phyloP scores from a whole-genome alignment of 2,888 invertebrate species.

The Resseliella maxima region DNA sequence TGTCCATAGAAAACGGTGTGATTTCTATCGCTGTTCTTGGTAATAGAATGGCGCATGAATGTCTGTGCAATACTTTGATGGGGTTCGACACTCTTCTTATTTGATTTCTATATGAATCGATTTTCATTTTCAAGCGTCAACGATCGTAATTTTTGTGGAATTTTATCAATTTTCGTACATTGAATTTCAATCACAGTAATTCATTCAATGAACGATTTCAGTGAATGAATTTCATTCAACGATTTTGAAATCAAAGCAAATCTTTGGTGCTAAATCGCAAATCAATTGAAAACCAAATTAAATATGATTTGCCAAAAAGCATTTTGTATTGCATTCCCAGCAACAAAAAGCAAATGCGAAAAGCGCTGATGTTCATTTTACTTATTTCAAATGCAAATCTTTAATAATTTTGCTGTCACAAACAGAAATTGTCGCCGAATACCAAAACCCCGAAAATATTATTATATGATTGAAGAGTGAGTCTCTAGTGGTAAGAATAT shows the following conservation, averaged over 20 bases:
- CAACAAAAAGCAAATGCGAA: no score
- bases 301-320: neutral
- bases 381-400: slow-evolving; percentile 43
- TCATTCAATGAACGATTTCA: no score
- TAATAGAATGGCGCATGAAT: neutral
- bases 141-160: neutral
- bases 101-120: neutral
- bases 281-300: neutral
- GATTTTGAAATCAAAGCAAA: neutral
- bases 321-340: neutral
- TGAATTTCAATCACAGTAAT: slow-evolving; percentile 10
- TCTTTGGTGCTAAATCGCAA: neutral
- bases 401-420: slow-evolving; percentile 37
- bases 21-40: neutral
- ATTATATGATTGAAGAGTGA: no score
- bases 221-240: no score
- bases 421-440: slow-evolving; percentile 4
- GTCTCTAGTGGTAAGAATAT: no score
- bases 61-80: slow-evolving; percentile 1
- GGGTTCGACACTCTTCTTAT: neutral
- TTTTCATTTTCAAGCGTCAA: neutral
- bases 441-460: no score
- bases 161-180: neutral
- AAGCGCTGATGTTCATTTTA: neutral
- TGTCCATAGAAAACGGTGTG: no score